Evolutionary conservation across 1,140 invertebrate species (phyloP).

Genomic region (Schmidtea mediterranea): DNA sequence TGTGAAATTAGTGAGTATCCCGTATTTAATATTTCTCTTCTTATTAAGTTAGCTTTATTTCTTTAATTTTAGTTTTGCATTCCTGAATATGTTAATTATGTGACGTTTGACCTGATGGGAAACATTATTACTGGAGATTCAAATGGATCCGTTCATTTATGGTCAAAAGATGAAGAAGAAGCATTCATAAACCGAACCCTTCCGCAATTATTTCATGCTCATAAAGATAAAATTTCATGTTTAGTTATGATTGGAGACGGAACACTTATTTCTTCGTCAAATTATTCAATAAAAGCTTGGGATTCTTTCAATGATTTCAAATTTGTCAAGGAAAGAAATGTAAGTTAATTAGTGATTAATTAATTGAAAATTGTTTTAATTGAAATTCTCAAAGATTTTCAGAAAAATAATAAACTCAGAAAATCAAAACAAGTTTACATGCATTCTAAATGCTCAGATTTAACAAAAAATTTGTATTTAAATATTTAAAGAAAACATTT

Average conservation of each 20-base stretch:
- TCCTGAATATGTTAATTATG: slow-evolving; percentile 15
- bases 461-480: no score
- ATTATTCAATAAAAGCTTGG: slow-evolving; percentile 58
- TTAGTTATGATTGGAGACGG: slow-evolving; percentile 60
- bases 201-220: slow-evolving; percentile 13
- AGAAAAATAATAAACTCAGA: no score
- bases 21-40: no score
- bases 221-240: slow-evolving; percentile 46
- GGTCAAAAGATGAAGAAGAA: slow-evolving; percentile 48
- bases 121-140: slow-evolving; percentile 22
- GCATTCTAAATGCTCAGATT: not conserved
- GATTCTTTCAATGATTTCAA: slow-evolving; percentile 64
- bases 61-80: slow-evolving; percentile 12
- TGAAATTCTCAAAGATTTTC: no score
- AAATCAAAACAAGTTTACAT: not conserved
- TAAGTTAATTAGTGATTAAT: slow-evolving; percentile 22
- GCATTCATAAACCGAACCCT: slow-evolving; percentile 27
- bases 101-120: slow-evolving; percentile 15
- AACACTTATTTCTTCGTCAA: slow-evolving; percentile 49
- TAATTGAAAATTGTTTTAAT: no score
- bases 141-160: slow-evolving; percentile 15
- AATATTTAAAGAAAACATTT: no score
- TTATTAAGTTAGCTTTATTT: no score
- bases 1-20: no score
- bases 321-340: slow-evolving; percentile 58